Conservation (phyloP, 2,888 invertebrate species). For the Cybosia mesomella region DNA sequence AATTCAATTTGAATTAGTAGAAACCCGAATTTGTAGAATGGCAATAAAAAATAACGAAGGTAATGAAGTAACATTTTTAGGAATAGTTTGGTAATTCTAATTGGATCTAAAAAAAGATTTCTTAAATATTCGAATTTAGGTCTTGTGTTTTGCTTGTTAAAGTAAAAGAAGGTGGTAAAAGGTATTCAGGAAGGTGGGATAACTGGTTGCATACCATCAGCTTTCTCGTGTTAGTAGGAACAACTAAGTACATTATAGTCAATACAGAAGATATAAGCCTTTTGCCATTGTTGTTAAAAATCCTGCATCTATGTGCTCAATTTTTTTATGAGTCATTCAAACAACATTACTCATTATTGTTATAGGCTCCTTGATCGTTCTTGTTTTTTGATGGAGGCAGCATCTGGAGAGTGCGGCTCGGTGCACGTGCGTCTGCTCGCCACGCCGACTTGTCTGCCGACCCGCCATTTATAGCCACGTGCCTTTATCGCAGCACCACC, state of each 20-base stretch:
- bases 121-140: no score
- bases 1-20: neutral
- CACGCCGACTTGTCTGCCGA: conserved; percentile 51
- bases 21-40: neutral
- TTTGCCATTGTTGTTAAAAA: neutral
- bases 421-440: conserved; percentile 48
- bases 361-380: neutral
- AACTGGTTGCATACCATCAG: neutral
- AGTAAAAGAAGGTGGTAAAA: no score
- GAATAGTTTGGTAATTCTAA: no score
- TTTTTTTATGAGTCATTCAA: conserved; percentile 4
- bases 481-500: conserved; percentile 18
- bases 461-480: conserved; percentile 38
- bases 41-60: neutral
- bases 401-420: conserved; percentile 17
- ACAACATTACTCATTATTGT: conserved; percentile 9
- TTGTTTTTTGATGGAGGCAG: conserved; percentile 17
- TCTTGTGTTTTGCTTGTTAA: no score
- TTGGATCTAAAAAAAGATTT: no score
- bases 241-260: no score
- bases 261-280: neutral
- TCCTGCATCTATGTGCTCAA: neutral
- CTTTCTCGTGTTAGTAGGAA: no score
- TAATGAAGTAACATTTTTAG: no score
- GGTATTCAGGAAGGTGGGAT: no score